These are phyloP conservation scores for Tenthredo scrophulariae DNA, from an alignment of 2,888 invertebrate genomes.

Conservation along the genomic window DNA sequence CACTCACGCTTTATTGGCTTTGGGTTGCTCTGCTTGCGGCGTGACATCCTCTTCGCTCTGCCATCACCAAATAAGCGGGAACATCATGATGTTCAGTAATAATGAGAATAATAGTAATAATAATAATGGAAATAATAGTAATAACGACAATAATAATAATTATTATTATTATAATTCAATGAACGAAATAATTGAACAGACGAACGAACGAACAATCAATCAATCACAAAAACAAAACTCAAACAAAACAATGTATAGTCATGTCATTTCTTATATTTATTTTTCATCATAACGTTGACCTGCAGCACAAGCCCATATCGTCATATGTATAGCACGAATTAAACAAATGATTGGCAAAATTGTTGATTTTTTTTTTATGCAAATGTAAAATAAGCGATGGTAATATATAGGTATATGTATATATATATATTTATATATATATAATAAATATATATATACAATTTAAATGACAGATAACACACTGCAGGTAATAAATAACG, in stretches of 20 bases:
- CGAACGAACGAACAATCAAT: conserved; percentile 29
- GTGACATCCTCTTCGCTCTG: conserved; percentile 85
- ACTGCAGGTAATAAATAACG: conserved; percentile 16
- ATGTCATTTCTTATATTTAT: not conserved
- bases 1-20: conserved; percentile 96
- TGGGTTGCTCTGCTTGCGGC: conserved; percentile 97
- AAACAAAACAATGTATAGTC: conserved; percentile 17
- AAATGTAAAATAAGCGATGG: not conserved
- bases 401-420: not conserved
- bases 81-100: conserved; percentile 61
- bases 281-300: conserved; percentile 19
- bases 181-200: not conserved
- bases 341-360: not conserved
- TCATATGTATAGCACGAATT: not conserved
- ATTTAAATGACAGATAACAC: not conserved
- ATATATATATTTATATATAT: not conserved
- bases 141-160: conserved; percentile 14
- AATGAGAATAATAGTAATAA: not conserved
- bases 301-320: conserved; percentile 27
- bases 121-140: not conserved
- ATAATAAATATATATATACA: not conserved
- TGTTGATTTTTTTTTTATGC: not conserved
- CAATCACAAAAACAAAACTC: conserved; percentile 33
- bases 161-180: not conserved
- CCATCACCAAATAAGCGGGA: conserved; percentile 75